Conservation (phyloP, 2,888 invertebrate genomes). For the Drosophila nr. medialis region DNA sequence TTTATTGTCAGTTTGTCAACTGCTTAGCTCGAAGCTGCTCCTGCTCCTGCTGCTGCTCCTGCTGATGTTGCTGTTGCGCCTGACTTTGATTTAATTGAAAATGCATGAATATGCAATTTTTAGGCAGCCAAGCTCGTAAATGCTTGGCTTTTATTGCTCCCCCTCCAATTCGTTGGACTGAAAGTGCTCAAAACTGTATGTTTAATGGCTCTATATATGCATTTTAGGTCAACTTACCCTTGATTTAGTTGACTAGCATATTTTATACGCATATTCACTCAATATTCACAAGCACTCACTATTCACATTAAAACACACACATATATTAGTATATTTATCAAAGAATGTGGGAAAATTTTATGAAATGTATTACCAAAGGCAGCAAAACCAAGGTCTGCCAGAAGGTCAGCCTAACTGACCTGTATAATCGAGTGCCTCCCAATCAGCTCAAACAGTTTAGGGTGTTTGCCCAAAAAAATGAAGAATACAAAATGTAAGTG, state of each 20-base stretch:
- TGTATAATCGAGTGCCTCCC: constrained; percentile 70
- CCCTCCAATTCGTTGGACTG: constrained; percentile 9
- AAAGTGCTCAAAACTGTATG: constrained; percentile 43
- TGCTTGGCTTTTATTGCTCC: constrained; percentile 34
- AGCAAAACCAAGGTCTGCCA: constrained; percentile 18
- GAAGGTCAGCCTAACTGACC: constrained; percentile 49
- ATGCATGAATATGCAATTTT: constrained; percentile 81
- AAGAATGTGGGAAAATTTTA: constrained; percentile 59
- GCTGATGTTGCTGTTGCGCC: constrained; percentile 42
- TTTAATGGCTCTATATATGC: constrained; percentile 15
- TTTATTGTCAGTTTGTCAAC: constrained; percentile 77
- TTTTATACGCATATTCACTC: neutral
- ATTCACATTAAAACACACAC: constrained; percentile 39
- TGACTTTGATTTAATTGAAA: constrained; percentile 79
- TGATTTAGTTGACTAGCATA: constrained; percentile 26
- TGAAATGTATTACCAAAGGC: constrained; percentile 50
- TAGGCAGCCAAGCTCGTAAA: constrained; percentile 49
- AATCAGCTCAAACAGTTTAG: constrained; percentile 66
- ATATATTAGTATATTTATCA: constrained; percentile 30
- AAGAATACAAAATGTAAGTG: constrained; percentile 67
- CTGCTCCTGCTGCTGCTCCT: neutral
- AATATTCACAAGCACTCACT: neutral
- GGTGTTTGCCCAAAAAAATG: constrained; percentile 56
- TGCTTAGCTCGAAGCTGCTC: constrained; percentile 45
- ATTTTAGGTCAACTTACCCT: constrained; percentile 35